Evolutionary conservation across 2,888 invertebrate species (phyloP).

Genomic region (Epistrophe grossulariae): DNA sequence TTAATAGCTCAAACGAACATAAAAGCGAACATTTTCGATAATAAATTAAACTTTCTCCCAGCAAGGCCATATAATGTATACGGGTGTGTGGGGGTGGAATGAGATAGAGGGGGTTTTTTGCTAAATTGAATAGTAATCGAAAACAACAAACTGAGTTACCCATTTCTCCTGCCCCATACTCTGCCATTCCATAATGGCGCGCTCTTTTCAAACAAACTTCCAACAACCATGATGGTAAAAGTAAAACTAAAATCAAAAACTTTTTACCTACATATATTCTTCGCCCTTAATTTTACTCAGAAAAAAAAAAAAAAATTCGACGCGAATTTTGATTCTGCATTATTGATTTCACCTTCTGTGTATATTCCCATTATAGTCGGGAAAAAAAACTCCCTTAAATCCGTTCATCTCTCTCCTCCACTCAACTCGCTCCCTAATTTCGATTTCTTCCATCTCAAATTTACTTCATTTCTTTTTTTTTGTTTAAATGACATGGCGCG

Average conservation of each 20-base stretch:
- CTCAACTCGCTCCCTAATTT: not conserved
- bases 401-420: not conserved
- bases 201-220: conserved; percentile 12
- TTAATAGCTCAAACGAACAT: conserved; percentile 60
- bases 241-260: conserved; percentile 54
- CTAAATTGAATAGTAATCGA: conserved; percentile 65
- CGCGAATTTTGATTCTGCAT: conserved; percentile 65
- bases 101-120: not conserved
- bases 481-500: conserved; percentile 49
- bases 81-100: not conserved
- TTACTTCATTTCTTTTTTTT: conserved; percentile 26
- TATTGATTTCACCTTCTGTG: conserved; percentile 73
- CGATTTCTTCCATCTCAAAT: conserved; percentile 9
- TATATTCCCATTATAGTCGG: conserved; percentile 59
- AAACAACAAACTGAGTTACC: conserved; percentile 61
- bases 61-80: not conserved
- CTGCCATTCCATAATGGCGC: not conserved
- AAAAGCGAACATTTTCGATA: conserved; percentile 30
- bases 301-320: conserved; percentile 19
- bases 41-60: conserved; percentile 56
- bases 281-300: not conserved
- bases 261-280: conserved; percentile 17
- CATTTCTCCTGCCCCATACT: not conserved
- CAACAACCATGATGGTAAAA: not conserved
- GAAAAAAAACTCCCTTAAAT: conserved; percentile 9